A percentile compares a stretch with the other conserved stretches of the same genome.
Conservation (phyloP, 2,113 vertebrate species). For the Pachyramphus minor region DNA sequence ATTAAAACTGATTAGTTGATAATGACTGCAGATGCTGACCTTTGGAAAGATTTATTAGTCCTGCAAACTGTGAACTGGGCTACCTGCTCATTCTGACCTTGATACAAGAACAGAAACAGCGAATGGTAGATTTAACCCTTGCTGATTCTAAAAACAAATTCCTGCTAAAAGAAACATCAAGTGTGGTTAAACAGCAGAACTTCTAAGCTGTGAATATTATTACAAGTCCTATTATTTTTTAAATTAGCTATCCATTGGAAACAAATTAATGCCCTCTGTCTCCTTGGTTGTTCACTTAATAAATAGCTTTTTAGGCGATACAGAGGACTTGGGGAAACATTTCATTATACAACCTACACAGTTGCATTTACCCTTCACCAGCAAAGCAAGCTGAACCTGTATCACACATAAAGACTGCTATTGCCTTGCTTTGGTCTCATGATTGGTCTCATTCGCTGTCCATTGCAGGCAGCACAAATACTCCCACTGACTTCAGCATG, state of each 20-base stretch:
- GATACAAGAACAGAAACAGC: constrained; percentile 61
- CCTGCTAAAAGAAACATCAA: background rate
- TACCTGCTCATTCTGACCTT: constrained; percentile 56
- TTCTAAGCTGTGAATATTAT: background rate
- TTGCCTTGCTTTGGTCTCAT: background rate
- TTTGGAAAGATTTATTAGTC: constrained; percentile 66
- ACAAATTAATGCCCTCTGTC: background rate
- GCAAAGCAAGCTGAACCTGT: background rate
- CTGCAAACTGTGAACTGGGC: constrained; percentile 56
- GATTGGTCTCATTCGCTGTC: background rate
- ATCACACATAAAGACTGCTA: background rate
- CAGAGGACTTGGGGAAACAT: background rate
- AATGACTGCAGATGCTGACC: constrained; percentile 65
- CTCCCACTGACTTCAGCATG: background rate
- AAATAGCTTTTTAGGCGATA: background rate
- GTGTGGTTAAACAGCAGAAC: background rate
- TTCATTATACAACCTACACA: background rate
- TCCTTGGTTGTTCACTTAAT: background rate
- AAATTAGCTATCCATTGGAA: background rate
- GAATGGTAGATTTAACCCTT: constrained; percentile 63
- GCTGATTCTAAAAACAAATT: constrained; percentile 29
- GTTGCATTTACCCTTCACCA: background rate
- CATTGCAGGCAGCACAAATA: background rate
- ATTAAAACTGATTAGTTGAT: constrained; percentile 66
- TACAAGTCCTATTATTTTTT: background rate